A percentile compares a stretch with the other conserved stretches of the same genome.
Evolutionary conservation across 1,140 invertebrate species (phyloP).

Genomic region (Hirudo medicinalis): DNA sequence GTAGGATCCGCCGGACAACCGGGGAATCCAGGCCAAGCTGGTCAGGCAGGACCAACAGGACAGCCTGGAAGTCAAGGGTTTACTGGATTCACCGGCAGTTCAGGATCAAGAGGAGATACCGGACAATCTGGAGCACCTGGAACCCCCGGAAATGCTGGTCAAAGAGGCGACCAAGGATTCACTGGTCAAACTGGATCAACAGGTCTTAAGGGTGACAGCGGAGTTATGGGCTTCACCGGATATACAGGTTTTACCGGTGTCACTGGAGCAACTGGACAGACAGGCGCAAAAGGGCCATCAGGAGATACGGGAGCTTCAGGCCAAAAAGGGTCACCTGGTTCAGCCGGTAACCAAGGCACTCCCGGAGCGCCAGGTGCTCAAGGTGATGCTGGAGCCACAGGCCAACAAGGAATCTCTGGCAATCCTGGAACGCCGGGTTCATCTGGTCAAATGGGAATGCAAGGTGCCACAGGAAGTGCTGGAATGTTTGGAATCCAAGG

Average conservation of each 20-base stretch:
- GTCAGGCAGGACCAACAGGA: constrained; percentile 3
- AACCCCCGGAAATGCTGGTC: neutral
- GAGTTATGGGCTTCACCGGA: constrained; percentile 19
- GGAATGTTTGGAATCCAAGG: constrained; percentile 28
- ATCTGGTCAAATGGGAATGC: constrained; percentile 11
- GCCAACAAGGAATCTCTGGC: constrained; percentile 16
- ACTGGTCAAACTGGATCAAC: constrained; percentile 16
- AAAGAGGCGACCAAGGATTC: constrained; percentile 17
- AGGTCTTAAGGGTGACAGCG: constrained; percentile 19
- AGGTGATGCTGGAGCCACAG: constrained; percentile 50
- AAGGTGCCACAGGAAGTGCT: constrained; percentile 12
- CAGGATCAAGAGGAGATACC: constrained; percentile 9
- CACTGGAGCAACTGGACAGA: constrained; percentile 18
- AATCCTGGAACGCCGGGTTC: constrained; percentile 16
- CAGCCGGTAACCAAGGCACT: constrained; percentile 17
- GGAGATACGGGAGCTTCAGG: constrained; percentile 17
- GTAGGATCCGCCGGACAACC: no score
- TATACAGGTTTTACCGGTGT: constrained; percentile 14
- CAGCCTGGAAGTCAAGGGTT: constrained; percentile 4
- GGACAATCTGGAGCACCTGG: constrained; percentile 18
- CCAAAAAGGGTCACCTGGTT: constrained; percentile 18
- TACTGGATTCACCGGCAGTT: no score
- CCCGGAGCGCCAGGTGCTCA: constrained; percentile 17
- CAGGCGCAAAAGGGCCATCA: constrained; percentile 18
- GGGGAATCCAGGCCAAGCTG: neutral